These are phyloP conservation scores for Apamea sordens DNA, from an alignment of 2,888 invertebrate species.

Conservation along the genomic window DNA sequence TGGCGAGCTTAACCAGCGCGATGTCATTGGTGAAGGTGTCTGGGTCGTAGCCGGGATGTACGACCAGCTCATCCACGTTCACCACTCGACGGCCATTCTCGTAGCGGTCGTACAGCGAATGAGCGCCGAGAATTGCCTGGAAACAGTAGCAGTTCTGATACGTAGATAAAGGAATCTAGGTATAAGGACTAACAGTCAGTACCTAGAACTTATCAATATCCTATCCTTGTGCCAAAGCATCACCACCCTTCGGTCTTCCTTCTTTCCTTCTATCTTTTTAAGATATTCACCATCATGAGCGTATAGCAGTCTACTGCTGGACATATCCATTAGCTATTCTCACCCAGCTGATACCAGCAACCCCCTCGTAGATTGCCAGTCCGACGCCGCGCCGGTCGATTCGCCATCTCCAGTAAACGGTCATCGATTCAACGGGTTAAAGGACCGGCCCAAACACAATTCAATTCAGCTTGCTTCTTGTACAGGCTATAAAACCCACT, in stretches of 20 bases:
- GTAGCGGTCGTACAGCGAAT: slow-evolving; percentile 86
- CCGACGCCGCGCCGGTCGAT: not conserved
- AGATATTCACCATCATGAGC: no score
- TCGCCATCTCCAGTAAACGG: not conserved
- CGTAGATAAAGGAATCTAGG: not conserved
- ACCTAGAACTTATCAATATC: no score
- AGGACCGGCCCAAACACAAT: not conserved
- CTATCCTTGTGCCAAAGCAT: not conserved
- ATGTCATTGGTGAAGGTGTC: slow-evolving; percentile 80
- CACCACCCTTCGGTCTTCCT: no score
- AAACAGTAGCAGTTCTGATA: not conserved
- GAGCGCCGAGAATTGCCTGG: slow-evolving; percentile 86
- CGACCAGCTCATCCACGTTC: slow-evolving; percentile 80
- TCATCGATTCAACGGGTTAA: not conserved
- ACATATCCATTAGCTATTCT: not conserved
- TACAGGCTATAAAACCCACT: not conserved
- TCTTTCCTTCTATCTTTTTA: no score
- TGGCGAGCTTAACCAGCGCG: slow-evolving; percentile 82
- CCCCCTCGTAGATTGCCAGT: not conserved
- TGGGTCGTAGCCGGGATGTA: slow-evolving; percentile 82
- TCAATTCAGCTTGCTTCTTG: not conserved
- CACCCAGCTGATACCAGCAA: not conserved
- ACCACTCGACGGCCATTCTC: slow-evolving; percentile 86
- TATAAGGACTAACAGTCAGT: no score
- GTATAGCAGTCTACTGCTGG: no score